phyloP scores from a whole-genome alignment of 2,888 invertebrate species.

The Phrixothrix hirtus region DNA sequence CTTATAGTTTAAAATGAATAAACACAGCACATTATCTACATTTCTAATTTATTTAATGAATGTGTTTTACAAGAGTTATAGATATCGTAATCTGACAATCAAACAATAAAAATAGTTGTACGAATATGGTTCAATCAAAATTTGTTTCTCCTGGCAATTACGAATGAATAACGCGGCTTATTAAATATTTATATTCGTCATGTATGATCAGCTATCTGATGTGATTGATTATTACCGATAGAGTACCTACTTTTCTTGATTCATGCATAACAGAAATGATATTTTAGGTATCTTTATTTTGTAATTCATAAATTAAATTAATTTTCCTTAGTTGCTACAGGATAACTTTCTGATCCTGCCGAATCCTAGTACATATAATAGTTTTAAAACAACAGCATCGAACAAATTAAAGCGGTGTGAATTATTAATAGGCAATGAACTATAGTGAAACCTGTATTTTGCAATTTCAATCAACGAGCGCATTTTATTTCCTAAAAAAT shows the following conservation, averaged over 20 bases:
- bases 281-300: constrained; percentile 1
- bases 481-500: constrained; percentile 34
- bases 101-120: constrained; percentile 24
- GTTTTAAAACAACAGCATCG: constrained; percentile 16
- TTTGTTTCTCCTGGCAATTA: constrained; percentile 35
- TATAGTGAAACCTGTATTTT: constrained; percentile 18
- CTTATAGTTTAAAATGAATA: background rate
- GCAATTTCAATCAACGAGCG: constrained; percentile 9
- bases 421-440: constrained; percentile 13
- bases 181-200: constrained; percentile 41
- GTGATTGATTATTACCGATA: constrained; percentile 38
- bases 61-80: constrained; percentile 16
- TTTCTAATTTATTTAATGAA: constrained; percentile 14
- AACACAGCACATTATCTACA: constrained; percentile 5
- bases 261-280: constrained; percentile 12
- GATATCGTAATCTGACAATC: constrained; percentile 24
- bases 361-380: too few species aligned
- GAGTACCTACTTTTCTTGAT: constrained; percentile 21
- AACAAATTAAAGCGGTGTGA: constrained; percentile 18
- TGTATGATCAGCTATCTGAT: constrained; percentile 42
- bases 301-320: too few species aligned
- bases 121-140: constrained; percentile 33
- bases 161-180: constrained; percentile 37
- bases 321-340: too few species aligned
- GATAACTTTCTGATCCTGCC: too few species aligned